These are phyloP conservation scores for Orchesella cincta DNA, from an alignment of 1,140 invertebrate genomes.

Conservation along the genomic window DNA sequence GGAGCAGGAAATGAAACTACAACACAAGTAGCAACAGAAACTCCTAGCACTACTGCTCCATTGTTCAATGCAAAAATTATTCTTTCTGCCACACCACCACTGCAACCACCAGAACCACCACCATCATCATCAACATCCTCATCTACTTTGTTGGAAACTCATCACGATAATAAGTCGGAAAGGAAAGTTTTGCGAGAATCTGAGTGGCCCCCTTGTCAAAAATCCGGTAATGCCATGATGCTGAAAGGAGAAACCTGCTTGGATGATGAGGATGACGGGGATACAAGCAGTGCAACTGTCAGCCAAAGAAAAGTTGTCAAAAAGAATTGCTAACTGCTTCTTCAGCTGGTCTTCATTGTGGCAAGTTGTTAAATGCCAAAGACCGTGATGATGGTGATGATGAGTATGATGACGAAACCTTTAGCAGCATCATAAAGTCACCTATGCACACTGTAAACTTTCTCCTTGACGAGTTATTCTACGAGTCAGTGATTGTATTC, in stretches of 20 bases:
- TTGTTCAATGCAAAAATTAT: too few species aligned
- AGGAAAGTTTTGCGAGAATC: too few species aligned
- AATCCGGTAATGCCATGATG: too few species aligned
- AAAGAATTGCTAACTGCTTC: background rate
- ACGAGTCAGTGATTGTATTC: background rate
- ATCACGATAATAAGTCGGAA: too few species aligned
- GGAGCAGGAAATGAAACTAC: background rate
- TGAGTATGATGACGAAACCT: background rate
- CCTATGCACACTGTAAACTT: background rate
- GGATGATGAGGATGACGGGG: slow-evolving; percentile 8
- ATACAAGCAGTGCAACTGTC: background rate
- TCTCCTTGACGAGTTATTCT: slow-evolving; percentile 5
- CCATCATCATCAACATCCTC: too few species aligned
- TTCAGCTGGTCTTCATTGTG: too few species aligned
- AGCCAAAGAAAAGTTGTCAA: background rate
- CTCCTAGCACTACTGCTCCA: background rate
- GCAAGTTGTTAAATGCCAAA: too few species aligned
- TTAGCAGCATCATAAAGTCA: background rate
- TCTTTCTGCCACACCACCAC: too few species aligned
- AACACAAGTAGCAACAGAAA: background rate
- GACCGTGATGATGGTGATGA: background rate
- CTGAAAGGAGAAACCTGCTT: too few species aligned
- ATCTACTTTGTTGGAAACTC: too few species aligned
- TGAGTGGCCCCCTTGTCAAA: too few species aligned
- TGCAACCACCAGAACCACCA: too few species aligned